Evolutionary conservation across 2,113 vertebrate species (phyloP).

Genomic region (Amblyopsis rosae): DNA sequence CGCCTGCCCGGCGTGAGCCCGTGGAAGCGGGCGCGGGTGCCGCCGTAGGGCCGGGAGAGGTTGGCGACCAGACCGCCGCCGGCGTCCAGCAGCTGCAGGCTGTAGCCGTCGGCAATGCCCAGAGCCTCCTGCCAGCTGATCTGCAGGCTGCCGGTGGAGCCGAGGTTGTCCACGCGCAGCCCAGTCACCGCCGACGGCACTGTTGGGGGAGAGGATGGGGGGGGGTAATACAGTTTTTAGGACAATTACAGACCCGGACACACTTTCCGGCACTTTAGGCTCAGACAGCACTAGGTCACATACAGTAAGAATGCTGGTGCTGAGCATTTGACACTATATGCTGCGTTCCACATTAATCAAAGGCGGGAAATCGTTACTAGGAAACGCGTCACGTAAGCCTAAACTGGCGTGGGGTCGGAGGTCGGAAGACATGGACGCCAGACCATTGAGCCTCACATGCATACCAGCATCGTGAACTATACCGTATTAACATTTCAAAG

Average conservation of each 20-base stretch:
- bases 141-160: slow-evolving; percentile 81
- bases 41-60: slow-evolving; percentile 70
- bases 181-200: slow-evolving; percentile 76
- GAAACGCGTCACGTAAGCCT: too few species aligned
- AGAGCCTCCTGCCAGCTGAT: slow-evolving; percentile 84
- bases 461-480: too few species aligned
- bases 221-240: background rate
- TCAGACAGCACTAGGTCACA: too few species aligned
- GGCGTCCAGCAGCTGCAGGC: slow-evolving; percentile 84
- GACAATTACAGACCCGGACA: too few species aligned
- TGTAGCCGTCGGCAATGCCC: slow-evolving; percentile 86
- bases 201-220: slow-evolving; percentile 25
- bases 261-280: background rate
- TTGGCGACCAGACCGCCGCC: slow-evolving; percentile 80
- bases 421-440: too few species aligned
- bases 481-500: too few species aligned
- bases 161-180: slow-evolving; percentile 76
- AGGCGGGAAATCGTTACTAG: too few species aligned
- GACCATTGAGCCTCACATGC: too few species aligned
- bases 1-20: slow-evolving; percentile 85
- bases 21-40: slow-evolving; percentile 80
- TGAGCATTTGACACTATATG: too few species aligned
- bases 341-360: too few species aligned
- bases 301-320: too few species aligned
- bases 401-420: too few species aligned